Conservation (phyloP, 2,113 vertebrate genomes). For the Actenoides hombroni region DNA sequence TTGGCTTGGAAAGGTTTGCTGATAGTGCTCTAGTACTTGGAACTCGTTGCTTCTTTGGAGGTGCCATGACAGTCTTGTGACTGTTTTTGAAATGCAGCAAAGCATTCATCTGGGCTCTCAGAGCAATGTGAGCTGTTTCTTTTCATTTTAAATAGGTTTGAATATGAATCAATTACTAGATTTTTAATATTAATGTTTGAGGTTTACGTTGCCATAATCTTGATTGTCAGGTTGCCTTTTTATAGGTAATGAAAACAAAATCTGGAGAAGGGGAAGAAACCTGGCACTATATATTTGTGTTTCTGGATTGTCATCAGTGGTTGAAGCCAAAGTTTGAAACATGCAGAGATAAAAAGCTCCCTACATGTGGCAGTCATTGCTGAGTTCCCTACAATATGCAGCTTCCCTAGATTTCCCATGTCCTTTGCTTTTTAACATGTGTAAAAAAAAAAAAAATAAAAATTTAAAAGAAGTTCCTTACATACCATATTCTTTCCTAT, state of each 20-base stretch:
- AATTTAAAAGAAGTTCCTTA: not conserved
- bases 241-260: not conserved
- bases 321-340: not conserved
- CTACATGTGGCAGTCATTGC: accelerated
- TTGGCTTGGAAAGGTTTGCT: not conserved
- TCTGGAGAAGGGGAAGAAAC: not conserved
- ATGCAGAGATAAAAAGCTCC: not conserved
- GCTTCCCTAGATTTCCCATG: not conserved
- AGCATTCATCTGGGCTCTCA: not conserved
- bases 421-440: not conserved
- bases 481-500: not conserved
- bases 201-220: not conserved
- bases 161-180: not conserved
- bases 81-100: not conserved
- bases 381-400: not conserved
- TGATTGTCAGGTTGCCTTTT: not conserved
- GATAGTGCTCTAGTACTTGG: not conserved
- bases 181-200: not conserved
- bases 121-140: not conserved
- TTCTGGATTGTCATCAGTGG: not conserved
- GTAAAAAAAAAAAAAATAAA: not conserved
- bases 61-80: not conserved
- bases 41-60: not conserved
- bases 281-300: not conserved
- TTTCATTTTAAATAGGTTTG: not conserved